A percentile compares a stretch with the other conserved stretches of the same genome.
phyloP scores from a whole-genome alignment of 2,113 vertebrate species.

The Phoxinus phoxinus region DNA sequence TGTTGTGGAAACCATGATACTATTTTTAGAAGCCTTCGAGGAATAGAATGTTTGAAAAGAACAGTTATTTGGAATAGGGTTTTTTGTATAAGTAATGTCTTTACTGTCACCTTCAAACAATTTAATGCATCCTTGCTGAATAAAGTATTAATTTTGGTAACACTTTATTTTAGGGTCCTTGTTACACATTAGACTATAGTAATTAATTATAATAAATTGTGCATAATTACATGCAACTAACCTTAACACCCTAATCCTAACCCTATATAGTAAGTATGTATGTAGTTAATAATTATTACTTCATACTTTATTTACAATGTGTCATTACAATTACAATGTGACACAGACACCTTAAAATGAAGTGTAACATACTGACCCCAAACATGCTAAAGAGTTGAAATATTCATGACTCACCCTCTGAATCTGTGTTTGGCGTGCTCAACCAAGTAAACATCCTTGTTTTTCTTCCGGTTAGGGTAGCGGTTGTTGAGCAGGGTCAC shows the following conservation, averaged over 20 bases:
- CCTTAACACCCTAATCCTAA: too few species aligned
- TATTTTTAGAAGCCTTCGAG: neutral
- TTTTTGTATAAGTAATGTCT: neutral
- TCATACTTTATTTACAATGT: too few species aligned
- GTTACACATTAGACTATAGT: too few species aligned
- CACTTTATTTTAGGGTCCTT: too few species aligned
- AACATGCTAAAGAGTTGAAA: neutral
- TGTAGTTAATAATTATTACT: too few species aligned
- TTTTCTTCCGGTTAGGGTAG: constrained; percentile 45
- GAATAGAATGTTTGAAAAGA: neutral
- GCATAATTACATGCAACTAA: too few species aligned
- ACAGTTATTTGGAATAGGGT: neutral
- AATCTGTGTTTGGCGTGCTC: constrained; percentile 56
- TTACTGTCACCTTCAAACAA: neutral
- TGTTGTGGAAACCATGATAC: neutral
- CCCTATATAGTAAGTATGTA: too few species aligned
- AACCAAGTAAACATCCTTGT: constrained; percentile 59
- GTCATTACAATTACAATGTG: too few species aligned
- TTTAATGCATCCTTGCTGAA: too few species aligned
- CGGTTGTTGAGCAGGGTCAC: constrained; percentile 44
- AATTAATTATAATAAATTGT: too few species aligned
- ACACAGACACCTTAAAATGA: too few species aligned
- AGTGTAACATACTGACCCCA: neutral
- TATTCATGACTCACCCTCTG: constrained; percentile 47
- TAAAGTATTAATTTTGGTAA: too few species aligned